These are phyloP conservation scores for Brachyhypopomus gauderio DNA, from an alignment of 2,113 vertebrate genomes.

Conservation along the genomic window DNA sequence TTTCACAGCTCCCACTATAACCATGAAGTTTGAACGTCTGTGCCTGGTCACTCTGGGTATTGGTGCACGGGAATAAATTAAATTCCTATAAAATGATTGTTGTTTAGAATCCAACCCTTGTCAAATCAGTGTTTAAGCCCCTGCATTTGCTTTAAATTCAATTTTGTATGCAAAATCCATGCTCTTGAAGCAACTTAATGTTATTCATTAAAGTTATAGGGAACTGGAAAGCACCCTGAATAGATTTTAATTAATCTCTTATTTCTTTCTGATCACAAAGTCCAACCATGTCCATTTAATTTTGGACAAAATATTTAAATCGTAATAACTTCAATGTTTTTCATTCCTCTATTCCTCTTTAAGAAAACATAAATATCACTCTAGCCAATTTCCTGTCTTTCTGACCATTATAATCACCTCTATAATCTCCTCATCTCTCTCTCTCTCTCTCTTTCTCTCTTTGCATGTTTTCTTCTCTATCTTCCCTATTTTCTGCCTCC, in stretches of 20 bases:
- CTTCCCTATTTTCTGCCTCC: slow-evolving; percentile 56
- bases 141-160: not conserved
- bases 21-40: slow-evolving; percentile 38
- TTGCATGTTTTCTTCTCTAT: slow-evolving; percentile 11
- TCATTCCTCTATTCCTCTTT: not conserved
- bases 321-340: not conserved
- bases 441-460: not conserved
- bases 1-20: slow-evolving; percentile 31
- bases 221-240: not conserved
- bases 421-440: slow-evolving; percentile 52
- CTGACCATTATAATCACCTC: slow-evolving; percentile 59
- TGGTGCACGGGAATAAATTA: not conserved
- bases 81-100: not conserved
- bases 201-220: not conserved
- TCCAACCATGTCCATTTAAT: not conserved
- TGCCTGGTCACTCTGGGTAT: not conserved
- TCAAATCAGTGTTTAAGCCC: not conserved
- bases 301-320: slow-evolving; percentile 12
- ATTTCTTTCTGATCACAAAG: slow-evolving; percentile 4
- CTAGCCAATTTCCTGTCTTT: slow-evolving; percentile 40
- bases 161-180: not conserved
- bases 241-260: not conserved
- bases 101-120: slow-evolving; percentile 35
- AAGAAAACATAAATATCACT: slow-evolving; percentile 33
- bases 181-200: not conserved